Evolutionary conservation across 2,113 vertebrate genomes (phyloP), one percentile per base, ranked within the genome.

Genomic region (Oryzias celebensis): DNA sequence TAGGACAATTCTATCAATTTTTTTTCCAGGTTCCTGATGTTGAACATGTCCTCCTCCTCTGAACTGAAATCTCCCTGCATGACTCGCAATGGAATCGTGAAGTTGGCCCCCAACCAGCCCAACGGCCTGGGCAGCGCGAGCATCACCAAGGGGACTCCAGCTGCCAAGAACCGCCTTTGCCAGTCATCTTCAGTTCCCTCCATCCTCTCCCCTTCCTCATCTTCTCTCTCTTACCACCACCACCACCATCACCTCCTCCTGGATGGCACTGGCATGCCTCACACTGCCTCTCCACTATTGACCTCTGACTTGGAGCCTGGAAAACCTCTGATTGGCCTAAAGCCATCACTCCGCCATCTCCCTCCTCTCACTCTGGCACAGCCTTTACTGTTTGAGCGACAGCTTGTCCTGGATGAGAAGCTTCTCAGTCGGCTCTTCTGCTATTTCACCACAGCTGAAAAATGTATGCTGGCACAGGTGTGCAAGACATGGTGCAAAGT

Each of bases 131-230:
- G 96, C 49, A 94, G 97, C 0, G 97, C 97, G 69, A 99, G 97
- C 83, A 99, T 99, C 90, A 99, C 97, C 91, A 99, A 99, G 89
- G 97, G 97, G 87, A 98, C 97, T 0, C 97, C 97, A 0, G 97
- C 96, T 14, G 94, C 95, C 87, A 98, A 96, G 88, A 98, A 98
- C 91, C 96, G 96, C 67, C 88, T 98, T 81, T 98, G 95, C 92
- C 96, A 96, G 88, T 96, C 95, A 22, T 96, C 96, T 14, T 95
- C 97, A 0, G 93, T 98, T 61, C 95, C 96, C 81, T 90, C 93
- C 73, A 94, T 95, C 78, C 85, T 95, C 75, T 92, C 92, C 36
- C 93, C 94, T 1, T 80, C 92, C 14, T 91, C 93, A 0, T 85
- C 91, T 1, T 92, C 92, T 81, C 91, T 94, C 23, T 87, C 93